Evolutionary conservation across 1,140 invertebrate species (phyloP).

Genomic region (Coptotermes formosanus): DNA sequence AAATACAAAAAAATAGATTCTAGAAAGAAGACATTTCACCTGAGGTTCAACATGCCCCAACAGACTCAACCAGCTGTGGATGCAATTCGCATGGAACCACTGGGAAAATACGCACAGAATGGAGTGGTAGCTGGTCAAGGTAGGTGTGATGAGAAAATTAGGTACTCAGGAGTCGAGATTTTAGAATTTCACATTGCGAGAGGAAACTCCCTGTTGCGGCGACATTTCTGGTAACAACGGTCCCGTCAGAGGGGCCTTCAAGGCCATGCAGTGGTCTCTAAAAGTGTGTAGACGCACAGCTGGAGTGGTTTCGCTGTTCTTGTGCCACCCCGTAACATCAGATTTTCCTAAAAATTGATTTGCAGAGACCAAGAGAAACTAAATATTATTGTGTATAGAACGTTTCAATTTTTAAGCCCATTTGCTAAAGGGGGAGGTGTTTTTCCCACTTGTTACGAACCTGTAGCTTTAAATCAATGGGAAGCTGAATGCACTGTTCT

Average conservation of each 20-base stretch:
- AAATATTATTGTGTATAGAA: too few species aligned
- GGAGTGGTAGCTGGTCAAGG: slow-evolving; percentile 32
- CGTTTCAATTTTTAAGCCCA: too few species aligned
- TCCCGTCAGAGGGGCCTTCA: background rate
- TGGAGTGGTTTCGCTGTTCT: too few species aligned
- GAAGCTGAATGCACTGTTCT: too few species aligned
- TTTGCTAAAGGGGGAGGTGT: too few species aligned
- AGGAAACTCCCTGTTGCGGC: background rate
- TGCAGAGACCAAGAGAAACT: too few species aligned
- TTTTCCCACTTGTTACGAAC: too few species aligned
- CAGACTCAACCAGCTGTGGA: slow-evolving; percentile 24
- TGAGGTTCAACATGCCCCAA: slow-evolving; percentile 28
- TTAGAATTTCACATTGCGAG: too few species aligned
- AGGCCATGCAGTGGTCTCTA: background rate
- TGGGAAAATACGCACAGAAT: slow-evolving; percentile 33
- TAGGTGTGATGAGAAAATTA: slow-evolving; percentile 22
- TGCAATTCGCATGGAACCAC: slow-evolving; percentile 31
- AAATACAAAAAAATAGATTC: background rate
- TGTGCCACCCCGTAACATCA: too few species aligned
- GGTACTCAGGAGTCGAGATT: background rate
- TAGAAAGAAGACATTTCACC: background rate
- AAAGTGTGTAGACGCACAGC: too few species aligned
- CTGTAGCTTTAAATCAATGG: too few species aligned
- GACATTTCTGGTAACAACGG: background rate
- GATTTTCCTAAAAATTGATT: too few species aligned